These are phyloP conservation scores for Tigriopus californicus DNA, from an alignment of 2,888 invertebrate genomes.

Conservation along the genomic window DNA sequence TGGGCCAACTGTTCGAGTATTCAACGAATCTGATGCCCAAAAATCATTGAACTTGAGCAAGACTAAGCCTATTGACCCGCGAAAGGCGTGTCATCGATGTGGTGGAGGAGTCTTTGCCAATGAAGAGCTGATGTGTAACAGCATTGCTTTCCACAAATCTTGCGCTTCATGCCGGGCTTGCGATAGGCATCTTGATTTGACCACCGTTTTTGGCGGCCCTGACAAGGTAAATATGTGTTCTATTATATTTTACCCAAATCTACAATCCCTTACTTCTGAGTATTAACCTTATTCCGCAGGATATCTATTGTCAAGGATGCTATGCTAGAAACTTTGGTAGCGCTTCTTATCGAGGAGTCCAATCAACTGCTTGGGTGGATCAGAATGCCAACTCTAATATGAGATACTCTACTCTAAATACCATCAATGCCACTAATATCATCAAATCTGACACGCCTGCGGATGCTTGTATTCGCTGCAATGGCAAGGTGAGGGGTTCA, in stretches of 20 bases:
- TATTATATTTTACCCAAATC: too few relatives aligned
- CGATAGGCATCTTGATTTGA: neutral
- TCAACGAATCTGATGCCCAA: neutral
- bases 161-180: neutral
- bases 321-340: constrained; percentile 78
- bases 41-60: neutral
- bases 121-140: neutral
- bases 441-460: neutral
- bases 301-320: constrained; percentile 78
- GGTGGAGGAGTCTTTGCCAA: neutral
- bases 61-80: neutral
- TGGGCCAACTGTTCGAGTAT: neutral
- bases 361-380: neutral
- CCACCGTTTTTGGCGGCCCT: neutral
- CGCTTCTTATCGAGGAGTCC: constrained; percentile 37
- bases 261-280: neutral
- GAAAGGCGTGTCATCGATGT: neutral
- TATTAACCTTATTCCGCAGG: constrained; percentile 24
- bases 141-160: neutral
- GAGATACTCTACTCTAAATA: too few relatives aligned
- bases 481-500: neutral
- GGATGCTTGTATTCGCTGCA: neutral
- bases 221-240: neutral
- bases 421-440: too few relatives aligned
- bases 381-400: neutral